Evolutionary conservation across 2,888 invertebrate genomes (phyloP).

Genomic region (Cephus sareptanus): DNA sequence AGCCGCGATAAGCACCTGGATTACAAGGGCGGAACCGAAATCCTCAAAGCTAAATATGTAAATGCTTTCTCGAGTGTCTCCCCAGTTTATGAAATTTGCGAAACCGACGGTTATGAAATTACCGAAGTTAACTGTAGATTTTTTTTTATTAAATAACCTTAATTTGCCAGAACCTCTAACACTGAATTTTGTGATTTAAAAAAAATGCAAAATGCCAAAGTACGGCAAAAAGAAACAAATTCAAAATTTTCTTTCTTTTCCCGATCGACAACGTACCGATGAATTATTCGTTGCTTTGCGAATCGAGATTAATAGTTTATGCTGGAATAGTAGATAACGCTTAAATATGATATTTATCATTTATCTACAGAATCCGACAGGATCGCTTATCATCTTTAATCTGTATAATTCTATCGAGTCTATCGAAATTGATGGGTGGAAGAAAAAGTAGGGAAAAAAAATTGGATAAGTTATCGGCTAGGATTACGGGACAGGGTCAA

Average conservation of each 20-base stretch:
- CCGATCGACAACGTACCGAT: background rate
- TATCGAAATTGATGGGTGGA: no score
- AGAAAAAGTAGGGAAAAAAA: background rate
- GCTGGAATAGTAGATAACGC: rapidly evolving
- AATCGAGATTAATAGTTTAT: background rate
- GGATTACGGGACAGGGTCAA: background rate
- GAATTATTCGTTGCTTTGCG: background rate
- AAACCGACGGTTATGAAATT: background rate
- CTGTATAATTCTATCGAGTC: no score
- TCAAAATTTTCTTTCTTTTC: background rate
- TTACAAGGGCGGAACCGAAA: background rate
- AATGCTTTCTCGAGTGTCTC: background rate
- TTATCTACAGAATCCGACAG: background rate
- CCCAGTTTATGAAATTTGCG: background rate
- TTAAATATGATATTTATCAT: background rate
- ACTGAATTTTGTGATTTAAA: background rate
- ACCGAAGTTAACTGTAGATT: background rate
- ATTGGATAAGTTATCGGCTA: background rate
- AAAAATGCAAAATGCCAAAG: no score
- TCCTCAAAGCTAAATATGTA: background rate
- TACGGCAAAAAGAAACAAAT: background rate
- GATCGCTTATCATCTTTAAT: no score
- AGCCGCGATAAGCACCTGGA: background rate
- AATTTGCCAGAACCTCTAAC: background rate
- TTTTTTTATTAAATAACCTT: background rate